A percentile compares a stretch with the other conserved stretches of the same genome.
Conservation (phyloP, 2,797 vertebrate species). For the Brachyrhaphis roseni region DNA sequence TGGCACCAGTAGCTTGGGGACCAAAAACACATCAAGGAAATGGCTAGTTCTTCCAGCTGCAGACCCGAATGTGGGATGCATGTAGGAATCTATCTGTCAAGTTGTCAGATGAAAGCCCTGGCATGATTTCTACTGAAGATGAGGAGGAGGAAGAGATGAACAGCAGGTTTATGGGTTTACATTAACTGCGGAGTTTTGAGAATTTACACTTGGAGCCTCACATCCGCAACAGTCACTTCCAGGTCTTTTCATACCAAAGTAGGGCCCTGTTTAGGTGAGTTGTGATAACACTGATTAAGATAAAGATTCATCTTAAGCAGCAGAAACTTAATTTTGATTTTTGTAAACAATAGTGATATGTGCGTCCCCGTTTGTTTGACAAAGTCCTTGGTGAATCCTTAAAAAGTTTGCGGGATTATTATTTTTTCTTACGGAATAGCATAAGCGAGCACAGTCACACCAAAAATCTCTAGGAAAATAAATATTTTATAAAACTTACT, state of each 20-base stretch:
- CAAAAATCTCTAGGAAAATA: neutral
- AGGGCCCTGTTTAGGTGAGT: neutral
- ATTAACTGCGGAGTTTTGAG: neutral
- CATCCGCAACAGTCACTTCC: neutral
- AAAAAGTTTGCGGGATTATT: neutral
- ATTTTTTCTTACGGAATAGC: neutral
- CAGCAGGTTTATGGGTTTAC: neutral
- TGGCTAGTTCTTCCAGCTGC: conserved; percentile 2
- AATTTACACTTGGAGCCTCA: neutral
- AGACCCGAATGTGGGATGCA: neutral
- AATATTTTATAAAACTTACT: neutral
- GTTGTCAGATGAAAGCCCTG: conserved; percentile 8
- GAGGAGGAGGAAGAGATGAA: neutral
- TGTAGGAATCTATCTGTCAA: conserved; percentile 6
- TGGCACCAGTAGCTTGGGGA: conserved; percentile 3
- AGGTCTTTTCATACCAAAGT: neutral
- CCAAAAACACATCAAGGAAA: conserved; percentile 6
- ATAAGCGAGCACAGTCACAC: neutral
- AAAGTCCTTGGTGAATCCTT: neutral
- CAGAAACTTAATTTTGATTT: neutral
- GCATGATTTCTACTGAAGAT: neutral
- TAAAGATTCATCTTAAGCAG: neutral
- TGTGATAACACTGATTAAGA: neutral
- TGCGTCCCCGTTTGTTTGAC: neutral
- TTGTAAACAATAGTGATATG: neutral